Conservation (phyloP, 1,140 invertebrate species). For the Proales similis region DNA sequence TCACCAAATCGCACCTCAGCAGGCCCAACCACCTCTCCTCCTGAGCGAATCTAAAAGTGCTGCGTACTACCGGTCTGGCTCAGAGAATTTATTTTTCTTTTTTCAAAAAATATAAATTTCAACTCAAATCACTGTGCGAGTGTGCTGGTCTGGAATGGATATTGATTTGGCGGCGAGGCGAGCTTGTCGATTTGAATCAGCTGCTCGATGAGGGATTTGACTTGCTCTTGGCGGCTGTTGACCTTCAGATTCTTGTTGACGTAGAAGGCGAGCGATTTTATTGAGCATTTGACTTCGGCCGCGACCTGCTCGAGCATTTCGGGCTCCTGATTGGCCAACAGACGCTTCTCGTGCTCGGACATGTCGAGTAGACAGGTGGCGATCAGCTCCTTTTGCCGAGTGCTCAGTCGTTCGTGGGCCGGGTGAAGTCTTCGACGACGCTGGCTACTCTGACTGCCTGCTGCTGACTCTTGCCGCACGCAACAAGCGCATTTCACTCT, state of each 20-base stretch:
- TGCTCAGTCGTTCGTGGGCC: too few relatives aligned
- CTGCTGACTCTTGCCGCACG: not conserved
- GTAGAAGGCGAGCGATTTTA: constrained; percentile 25
- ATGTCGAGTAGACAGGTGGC: not conserved
- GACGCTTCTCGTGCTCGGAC: not conserved
- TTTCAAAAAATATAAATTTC: not conserved
- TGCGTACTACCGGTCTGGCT: not conserved
- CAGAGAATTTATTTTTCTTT: not conserved
- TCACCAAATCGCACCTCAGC: not conserved
- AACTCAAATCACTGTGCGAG: not conserved
- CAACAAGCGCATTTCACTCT: not conserved
- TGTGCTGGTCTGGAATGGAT: constrained; percentile 5
- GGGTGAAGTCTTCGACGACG: too few relatives aligned
- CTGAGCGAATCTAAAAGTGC: not conserved
- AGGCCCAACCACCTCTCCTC: too few relatives aligned
- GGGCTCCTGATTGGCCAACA: not conserved
- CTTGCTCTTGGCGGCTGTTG: not conserved
- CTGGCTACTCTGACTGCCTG: not conserved
- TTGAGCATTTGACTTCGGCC: constrained; percentile 11
- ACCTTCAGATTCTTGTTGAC: constrained; percentile 12
- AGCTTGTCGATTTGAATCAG: constrained; percentile 10
- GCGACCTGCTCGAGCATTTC: not conserved
- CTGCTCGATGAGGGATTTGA: not conserved
- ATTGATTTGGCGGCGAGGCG: constrained; percentile 24
- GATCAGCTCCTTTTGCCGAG: constrained; percentile 31